Percentiles rank a stretch among this genome's conserved stretches.
phyloP scores from a whole-genome alignment of 2,888 invertebrate genomes.

The Hemithea aestivaria region DNA sequence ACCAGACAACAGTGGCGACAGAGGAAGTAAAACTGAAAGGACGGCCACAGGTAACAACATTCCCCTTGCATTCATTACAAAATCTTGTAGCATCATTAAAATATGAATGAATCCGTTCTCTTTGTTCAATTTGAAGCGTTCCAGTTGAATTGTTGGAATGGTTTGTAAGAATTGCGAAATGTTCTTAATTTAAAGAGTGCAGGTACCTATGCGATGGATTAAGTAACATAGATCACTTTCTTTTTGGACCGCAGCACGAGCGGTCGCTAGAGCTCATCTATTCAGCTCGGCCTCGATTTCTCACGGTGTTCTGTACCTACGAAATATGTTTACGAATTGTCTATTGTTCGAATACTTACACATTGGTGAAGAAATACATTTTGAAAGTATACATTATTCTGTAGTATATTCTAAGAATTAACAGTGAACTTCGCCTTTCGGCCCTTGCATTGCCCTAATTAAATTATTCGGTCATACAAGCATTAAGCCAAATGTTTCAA shows the following conservation, averaged over 20 bases:
- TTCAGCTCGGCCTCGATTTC: constrained; percentile 50
- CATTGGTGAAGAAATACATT: too few relatives aligned
- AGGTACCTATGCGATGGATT: constrained; percentile 40
- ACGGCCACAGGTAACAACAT: not conserved
- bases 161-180: constrained; percentile 40
- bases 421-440: too few relatives aligned
- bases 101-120: constrained; percentile 12
- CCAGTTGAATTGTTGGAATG: constrained; percentile 22
- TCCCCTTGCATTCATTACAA: not conserved
- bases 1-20: too few relatives aligned
- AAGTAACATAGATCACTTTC: constrained; percentile 62
- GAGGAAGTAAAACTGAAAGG: too few relatives aligned
- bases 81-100: not conserved
- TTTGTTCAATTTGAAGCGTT: constrained; percentile 25
- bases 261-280: constrained; percentile 35
- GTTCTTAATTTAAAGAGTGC: constrained; percentile 31
- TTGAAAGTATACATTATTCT: too few relatives aligned
- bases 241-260: constrained; percentile 45
- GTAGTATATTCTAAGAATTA: too few relatives aligned
- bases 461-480: too few relatives aligned
- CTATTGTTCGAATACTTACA: too few relatives aligned
- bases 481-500: too few relatives aligned
- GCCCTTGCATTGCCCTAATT: too few relatives aligned
- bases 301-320: constrained; percentile 27
- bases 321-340: constrained; percentile 25